Conservation (phyloP, 2,797 vertebrate species). For the Synaphobranchus kaupii region DNA sequence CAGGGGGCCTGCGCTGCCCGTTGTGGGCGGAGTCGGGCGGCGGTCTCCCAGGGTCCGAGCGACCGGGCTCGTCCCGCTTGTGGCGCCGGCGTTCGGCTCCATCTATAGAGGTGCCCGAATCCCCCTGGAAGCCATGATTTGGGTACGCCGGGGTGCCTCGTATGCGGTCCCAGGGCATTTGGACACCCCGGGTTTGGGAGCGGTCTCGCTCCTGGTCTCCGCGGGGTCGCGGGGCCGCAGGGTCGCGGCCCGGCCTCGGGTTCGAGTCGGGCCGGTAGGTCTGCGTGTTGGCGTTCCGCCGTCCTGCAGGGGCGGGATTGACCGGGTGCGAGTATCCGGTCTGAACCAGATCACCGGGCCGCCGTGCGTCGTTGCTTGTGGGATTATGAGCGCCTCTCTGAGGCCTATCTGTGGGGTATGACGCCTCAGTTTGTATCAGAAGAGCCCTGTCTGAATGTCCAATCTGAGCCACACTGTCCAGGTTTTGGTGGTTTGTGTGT, state of each 20-base stretch:
- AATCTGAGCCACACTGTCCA: constrained; percentile 7
- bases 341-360: constrained; percentile 49
- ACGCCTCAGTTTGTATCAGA: constrained; percentile 42
- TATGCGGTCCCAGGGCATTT: constrained; percentile 68
- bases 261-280: constrained; percentile 47
- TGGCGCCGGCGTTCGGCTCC: constrained; percentile 43
- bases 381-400: constrained; percentile 2
- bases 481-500: constrained; percentile 34
- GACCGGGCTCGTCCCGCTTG: constrained; percentile 6
- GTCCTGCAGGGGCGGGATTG: constrained; percentile 35
- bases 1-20: constrained; percentile 26
- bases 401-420: constrained; percentile 23
- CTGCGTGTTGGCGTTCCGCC: constrained; percentile 54
- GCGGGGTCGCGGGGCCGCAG: not conserved
- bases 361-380: constrained; percentile 17
- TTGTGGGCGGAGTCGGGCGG: not conserved
- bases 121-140: constrained; percentile 35
- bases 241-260: constrained; percentile 11
- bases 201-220: not conserved
- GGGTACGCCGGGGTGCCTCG: constrained; percentile 73
- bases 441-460: constrained; percentile 34
- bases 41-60: not conserved
- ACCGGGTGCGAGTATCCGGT: constrained; percentile 61
- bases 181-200: constrained; percentile 42
- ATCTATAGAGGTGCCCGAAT: constrained; percentile 43